These are phyloP conservation scores for Phyllotreta striolata DNA, from an alignment of 2,888 invertebrate species.

Conservation along the genomic window DNA sequence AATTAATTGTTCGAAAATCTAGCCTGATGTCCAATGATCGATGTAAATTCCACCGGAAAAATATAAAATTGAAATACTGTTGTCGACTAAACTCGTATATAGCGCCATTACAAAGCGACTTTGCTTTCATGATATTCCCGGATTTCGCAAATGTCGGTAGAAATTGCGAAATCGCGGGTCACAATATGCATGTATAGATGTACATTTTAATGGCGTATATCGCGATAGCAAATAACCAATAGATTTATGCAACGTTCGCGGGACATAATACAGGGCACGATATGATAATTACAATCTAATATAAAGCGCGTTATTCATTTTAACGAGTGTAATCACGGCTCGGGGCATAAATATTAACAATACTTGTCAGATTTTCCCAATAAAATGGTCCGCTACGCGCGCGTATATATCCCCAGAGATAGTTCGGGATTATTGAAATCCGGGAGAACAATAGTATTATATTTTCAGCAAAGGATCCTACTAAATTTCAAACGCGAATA, in stretches of 20 bases:
- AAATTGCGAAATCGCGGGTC: conserved; percentile 11
- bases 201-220: conserved; percentile 27
- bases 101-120: too few relatives aligned
- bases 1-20: too few relatives aligned
- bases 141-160: background rate
- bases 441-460: conserved; percentile 27
- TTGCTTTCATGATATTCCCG: too few relatives aligned
- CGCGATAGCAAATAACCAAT: conserved; percentile 37
- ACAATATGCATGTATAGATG: conserved; percentile 26
- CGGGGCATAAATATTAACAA: conserved; percentile 54
- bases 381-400: conserved; percentile 40
- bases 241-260: conserved; percentile 41
- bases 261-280: conserved; percentile 43
- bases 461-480: background rate
- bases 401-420: conserved; percentile 17
- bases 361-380: conserved; percentile 52
- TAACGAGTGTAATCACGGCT: conserved; percentile 50
- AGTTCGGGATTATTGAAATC: conserved; percentile 39
- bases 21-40: too few relatives aligned
- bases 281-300: conserved; percentile 54
- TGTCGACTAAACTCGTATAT: too few relatives aligned
- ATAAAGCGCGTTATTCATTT: conserved; percentile 53
- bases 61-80: too few relatives aligned
- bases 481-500: background rate
- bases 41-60: too few relatives aligned